A percentile compares a stretch with the other conserved stretches of the same genome.
Evolutionary conservation across 64 coral and sea anemone species (phyloP).

Genomic region (Montipora capricornis): DNA sequence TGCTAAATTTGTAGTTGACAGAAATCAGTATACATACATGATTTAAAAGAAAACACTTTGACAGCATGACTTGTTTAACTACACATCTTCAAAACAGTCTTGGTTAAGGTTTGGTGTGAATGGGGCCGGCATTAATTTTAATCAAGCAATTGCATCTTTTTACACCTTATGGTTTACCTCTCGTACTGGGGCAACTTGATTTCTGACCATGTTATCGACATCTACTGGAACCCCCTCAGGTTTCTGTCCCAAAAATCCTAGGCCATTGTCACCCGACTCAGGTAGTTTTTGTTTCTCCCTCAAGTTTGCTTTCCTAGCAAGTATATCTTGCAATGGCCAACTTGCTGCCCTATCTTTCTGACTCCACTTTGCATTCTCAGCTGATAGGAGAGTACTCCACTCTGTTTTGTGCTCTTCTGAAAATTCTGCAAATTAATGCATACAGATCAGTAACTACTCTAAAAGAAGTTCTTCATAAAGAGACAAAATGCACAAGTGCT

Average conservation of each 20-base stretch:
- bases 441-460: too few relatives aligned
- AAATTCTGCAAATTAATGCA: background rate
- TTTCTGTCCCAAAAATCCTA: constrained; percentile 16
- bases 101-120: too few relatives aligned
- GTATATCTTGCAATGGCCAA: constrained; percentile 19
- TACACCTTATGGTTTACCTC: background rate
- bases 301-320: background rate
- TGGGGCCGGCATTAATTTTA: too few relatives aligned
- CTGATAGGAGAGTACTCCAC: constrained; percentile 1
- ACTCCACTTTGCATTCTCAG: constrained; percentile 2
- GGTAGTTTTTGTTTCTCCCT: background rate
- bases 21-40: too few relatives aligned
- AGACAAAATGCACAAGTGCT: too few relatives aligned
- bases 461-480: too few relatives aligned
- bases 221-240: constrained; percentile 26
- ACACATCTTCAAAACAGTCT: too few relatives aligned
- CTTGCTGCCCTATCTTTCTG: constrained; percentile 6
- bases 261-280: background rate
- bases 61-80: too few relatives aligned
- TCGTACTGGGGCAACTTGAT: constrained; percentile 2
- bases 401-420: background rate
- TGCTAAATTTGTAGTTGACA: too few relatives aligned
- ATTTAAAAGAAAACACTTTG: too few relatives aligned
- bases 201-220: constrained; percentile 14
- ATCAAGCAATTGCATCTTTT: too few relatives aligned